These are phyloP conservation scores for Solea solea DNA, from an alignment of 2,113 vertebrate genomes.

Conservation along the genomic window DNA sequence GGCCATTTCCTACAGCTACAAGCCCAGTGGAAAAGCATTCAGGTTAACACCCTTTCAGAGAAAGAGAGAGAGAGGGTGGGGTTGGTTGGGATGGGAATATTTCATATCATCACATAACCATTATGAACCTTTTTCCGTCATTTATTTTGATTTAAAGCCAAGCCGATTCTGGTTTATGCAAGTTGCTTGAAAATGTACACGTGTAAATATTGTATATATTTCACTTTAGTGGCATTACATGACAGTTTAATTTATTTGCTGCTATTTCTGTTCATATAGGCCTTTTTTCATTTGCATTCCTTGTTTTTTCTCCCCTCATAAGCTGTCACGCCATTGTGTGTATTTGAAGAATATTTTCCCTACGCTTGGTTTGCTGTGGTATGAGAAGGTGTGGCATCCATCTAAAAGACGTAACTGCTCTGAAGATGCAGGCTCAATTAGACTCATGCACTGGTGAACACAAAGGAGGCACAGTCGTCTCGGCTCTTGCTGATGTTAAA, in stretches of 20 bases:
- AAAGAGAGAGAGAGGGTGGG: neutral
- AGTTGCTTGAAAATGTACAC: neutral
- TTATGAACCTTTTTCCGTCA: neutral
- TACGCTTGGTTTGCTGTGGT: neutral
- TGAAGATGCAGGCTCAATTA: neutral
- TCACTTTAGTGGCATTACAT: neutral
- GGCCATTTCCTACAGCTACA: slow-evolving; percentile 44
- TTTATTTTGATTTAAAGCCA: too few species aligned
- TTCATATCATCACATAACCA: neutral
- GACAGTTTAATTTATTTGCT: too few species aligned
- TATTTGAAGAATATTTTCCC: too few species aligned
- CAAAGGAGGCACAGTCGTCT: neutral
- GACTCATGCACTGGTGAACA: neutral
- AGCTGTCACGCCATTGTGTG: neutral
- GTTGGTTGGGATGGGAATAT: neutral
- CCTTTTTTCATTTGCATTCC: too few species aligned
- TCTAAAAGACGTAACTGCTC: neutral
- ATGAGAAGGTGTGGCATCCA: neutral
- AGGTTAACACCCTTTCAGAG: slow-evolving; percentile 36
- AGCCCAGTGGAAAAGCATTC: slow-evolving; percentile 42
- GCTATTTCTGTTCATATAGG: too few species aligned
- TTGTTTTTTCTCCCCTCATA: neutral
- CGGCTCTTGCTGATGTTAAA: slow-evolving; percentile 3
- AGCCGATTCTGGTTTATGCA: too few species aligned
- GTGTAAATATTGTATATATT: neutral